phyloP scores from a whole-genome alignment of 92 coral and sea anemone species.

The Zoanthus sansibaricus region DNA sequence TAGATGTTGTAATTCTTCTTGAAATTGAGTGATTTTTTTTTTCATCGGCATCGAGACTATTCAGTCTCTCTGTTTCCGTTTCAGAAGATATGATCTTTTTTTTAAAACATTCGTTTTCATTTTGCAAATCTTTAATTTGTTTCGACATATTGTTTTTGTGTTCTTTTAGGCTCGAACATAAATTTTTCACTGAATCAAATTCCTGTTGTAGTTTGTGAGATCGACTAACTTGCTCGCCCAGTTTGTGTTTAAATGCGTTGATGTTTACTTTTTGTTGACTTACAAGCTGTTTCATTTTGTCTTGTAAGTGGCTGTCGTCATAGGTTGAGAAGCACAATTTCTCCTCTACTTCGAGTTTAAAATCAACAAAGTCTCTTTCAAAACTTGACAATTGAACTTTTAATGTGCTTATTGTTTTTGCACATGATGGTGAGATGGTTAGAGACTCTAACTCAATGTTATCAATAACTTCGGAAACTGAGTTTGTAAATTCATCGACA shows the following conservation, averaged over 20 bases:
- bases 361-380: constrained; percentile 10
- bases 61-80: neutral
- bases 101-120: constrained; percentile 10
- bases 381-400: constrained; percentile 18
- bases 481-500: neutral
- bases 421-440: constrained; percentile 17
- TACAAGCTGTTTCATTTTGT: neutral
- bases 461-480: constrained; percentile 6
- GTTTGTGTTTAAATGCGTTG: neutral
- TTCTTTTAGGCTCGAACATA: neutral
- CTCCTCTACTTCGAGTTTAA: neutral
- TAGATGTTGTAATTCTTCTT: too few relatives aligned
- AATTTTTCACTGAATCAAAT: neutral
- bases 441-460: constrained; percentile 7
- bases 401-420: constrained; percentile 12
- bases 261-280: constrained; percentile 10
- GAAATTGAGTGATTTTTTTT: neutral
- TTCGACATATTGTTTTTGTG: constrained; percentile 6
- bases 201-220: neutral
- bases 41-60: neutral
- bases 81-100: constrained; percentile 16
- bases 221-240: neutral
- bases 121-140: constrained; percentile 30
- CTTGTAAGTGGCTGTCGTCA: neutral
- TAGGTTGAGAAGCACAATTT: neutral